phyloP scores from a whole-genome alignment of 2,888 invertebrate genomes.

The Blera fallax region DNA sequence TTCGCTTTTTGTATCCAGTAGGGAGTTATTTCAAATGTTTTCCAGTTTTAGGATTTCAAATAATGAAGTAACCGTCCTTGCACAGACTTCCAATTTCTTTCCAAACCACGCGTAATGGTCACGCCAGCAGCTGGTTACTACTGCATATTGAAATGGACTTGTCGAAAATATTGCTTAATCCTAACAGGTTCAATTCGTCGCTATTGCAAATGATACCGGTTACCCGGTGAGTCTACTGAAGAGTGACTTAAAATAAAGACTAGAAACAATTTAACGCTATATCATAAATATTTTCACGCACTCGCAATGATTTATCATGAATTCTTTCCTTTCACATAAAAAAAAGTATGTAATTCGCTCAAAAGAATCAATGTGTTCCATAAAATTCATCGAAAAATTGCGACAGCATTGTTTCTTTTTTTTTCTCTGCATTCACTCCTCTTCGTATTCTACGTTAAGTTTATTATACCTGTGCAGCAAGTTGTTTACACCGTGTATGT shows the following conservation, averaged over 20 bases:
- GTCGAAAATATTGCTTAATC: neutral
- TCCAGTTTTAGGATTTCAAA: neutral
- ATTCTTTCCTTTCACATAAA: conserved; percentile 4
- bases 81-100: neutral
- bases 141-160: neutral
- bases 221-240: neutral
- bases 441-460: conserved; percentile 10
- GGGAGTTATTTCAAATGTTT: neutral
- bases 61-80: neutral
- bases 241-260: conserved; percentile 12
- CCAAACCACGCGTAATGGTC: neutral
- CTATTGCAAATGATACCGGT: neutral
- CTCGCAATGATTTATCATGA: conserved; percentile 38
- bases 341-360: neutral
- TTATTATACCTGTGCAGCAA: neutral
- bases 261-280: neutral
- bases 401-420: conserved; percentile 3
- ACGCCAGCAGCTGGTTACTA: neutral
- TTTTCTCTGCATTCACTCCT: neutral
- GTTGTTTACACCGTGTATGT: conserved; percentile 19
- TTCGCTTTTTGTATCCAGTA: neutral
- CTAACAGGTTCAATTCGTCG: neutral
- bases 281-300: conserved; percentile 28
- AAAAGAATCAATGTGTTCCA: conserved; percentile 6
- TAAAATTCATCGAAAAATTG: conserved; percentile 34